These are phyloP conservation scores for Drosophila sechellia DNA, from an alignment of 1,140 invertebrate genomes.

Conservation along the genomic window DNA sequence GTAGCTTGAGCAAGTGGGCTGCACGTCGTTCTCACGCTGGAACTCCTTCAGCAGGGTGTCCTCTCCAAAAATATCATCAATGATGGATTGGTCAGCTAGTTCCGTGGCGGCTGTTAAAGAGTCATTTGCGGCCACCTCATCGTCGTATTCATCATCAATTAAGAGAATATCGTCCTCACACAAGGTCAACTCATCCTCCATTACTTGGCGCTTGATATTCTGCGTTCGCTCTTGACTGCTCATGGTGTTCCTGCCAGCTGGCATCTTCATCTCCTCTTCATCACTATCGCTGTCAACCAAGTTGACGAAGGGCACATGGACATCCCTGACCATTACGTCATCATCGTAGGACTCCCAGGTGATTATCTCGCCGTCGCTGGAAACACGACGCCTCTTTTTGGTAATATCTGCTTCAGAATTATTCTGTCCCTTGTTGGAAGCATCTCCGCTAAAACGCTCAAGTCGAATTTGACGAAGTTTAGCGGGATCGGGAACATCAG, in stretches of 20 bases:
- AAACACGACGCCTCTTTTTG: conserved; percentile 26
- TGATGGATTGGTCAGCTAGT: conserved; percentile 61
- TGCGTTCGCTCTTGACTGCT: conserved; percentile 54
- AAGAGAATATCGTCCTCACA: conserved; percentile 71
- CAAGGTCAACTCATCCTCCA: conserved; percentile 64
- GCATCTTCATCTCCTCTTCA: background rate
- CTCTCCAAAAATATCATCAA: conserved; percentile 67
- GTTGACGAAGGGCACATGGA: conserved; percentile 9
- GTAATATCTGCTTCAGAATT: background rate
- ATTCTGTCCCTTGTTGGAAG: no score
- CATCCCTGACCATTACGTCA: conserved; percentile 38
- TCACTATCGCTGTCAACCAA: conserved; percentile 57
- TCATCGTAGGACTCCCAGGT: conserved; percentile 57
- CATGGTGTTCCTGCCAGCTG: background rate
- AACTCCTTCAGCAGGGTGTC: conserved; percentile 66
- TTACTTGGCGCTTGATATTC: conserved; percentile 71
- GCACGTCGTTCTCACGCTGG: conserved; percentile 63
- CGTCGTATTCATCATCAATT: conserved; percentile 79
- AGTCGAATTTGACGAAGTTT: conserved; percentile 56
- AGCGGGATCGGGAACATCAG: background rate
- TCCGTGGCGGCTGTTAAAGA: conserved; percentile 35
- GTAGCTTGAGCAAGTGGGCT: conserved; percentile 41
- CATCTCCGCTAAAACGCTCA: conserved; percentile 43
- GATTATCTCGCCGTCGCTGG: background rate
- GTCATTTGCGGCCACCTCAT: conserved; percentile 16